phyloP scores from a whole-genome alignment of 2,113 vertebrate genomes.

The Platycercus adscitus region DNA sequence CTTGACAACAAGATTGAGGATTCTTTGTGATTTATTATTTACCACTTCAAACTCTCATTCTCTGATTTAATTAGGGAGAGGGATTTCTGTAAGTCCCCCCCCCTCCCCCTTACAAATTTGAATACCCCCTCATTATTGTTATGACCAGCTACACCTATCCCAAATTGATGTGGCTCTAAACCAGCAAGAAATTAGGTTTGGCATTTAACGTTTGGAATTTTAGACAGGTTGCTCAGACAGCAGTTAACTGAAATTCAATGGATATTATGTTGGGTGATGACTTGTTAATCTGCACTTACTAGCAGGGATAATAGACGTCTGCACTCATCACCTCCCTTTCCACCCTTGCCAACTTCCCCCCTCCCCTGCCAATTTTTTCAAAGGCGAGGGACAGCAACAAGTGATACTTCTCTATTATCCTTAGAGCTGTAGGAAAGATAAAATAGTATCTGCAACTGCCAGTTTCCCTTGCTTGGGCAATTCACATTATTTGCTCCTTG shows the following conservation, averaged over 20 bases:
- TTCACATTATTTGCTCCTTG: constrained; percentile 18
- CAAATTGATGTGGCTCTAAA: not conserved
- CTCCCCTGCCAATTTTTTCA: not conserved
- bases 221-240: not conserved
- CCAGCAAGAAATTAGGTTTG: not conserved
- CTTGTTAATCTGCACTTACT: constrained; percentile 18
- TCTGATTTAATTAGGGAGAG: constrained; percentile 82
- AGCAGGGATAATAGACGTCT: not conserved
- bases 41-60: constrained; percentile 79
- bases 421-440: not conserved
- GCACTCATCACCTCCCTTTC: not conserved
- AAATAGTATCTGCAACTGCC: not conserved
- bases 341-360: not conserved
- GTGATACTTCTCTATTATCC: not conserved
- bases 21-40: constrained; percentile 88
- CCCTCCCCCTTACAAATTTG: constrained; percentile 46
- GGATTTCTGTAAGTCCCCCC: constrained; percentile 59
- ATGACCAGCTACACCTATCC: not conserved
- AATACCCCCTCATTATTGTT: constrained; percentile 39
- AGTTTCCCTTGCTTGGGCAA: not conserved
- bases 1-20: constrained; percentile 85
- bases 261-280: not conserved
- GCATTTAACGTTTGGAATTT: not conserved
- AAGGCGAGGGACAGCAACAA: not conserved
- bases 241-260: constrained; percentile 13